Conservation (phyloP, 2,888 invertebrate genomes). For the Metalampra italica region DNA sequence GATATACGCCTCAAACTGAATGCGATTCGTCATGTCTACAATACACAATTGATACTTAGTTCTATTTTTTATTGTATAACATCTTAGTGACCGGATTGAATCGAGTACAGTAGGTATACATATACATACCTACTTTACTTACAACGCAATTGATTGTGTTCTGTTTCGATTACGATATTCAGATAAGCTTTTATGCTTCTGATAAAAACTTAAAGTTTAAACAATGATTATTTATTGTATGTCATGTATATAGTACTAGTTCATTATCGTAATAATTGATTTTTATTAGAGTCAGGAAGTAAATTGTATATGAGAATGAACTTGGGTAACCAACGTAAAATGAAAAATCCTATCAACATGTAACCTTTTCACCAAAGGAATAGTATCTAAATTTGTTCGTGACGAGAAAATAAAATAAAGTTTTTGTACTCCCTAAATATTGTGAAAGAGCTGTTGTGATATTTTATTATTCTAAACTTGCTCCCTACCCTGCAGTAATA, state of each 20-base stretch:
- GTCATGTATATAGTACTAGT: too few relatives aligned
- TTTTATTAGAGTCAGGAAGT: slow-evolving; percentile 41
- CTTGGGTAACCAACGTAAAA: slow-evolving; percentile 18
- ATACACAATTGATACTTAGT: slow-evolving; percentile 2
- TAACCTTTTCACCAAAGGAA: slow-evolving; percentile 29
- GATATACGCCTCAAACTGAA: slow-evolving; percentile 23
- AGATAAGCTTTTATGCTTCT: too few relatives aligned
- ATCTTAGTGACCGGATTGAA: neutral
- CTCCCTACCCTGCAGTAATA: slow-evolving; percentile 51
- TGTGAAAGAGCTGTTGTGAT: slow-evolving; percentile 38
- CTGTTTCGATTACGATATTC: too few relatives aligned
- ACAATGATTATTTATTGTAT: too few relatives aligned
- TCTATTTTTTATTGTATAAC: neutral
- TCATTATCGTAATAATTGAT: slow-evolving; percentile 19
- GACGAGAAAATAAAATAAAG: slow-evolving; percentile 45
- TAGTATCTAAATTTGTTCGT: slow-evolving; percentile 37
- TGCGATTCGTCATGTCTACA: slow-evolving; percentile 18
- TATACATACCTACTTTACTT: too few relatives aligned
- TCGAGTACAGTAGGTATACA: too few relatives aligned
- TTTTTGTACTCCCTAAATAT: slow-evolving; percentile 47
- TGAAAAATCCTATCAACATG: slow-evolving; percentile 27
- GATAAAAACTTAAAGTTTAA: too few relatives aligned
- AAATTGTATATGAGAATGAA: slow-evolving; percentile 36
- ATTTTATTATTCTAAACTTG: slow-evolving; percentile 44
- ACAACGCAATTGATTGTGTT: too few relatives aligned